Percentiles rank a stretch among this genome's conserved stretches.
These are phyloP conservation scores for Colossoma macropomum DNA, from an alignment of 2,113 vertebrate species.

Conservation along the genomic window DNA sequence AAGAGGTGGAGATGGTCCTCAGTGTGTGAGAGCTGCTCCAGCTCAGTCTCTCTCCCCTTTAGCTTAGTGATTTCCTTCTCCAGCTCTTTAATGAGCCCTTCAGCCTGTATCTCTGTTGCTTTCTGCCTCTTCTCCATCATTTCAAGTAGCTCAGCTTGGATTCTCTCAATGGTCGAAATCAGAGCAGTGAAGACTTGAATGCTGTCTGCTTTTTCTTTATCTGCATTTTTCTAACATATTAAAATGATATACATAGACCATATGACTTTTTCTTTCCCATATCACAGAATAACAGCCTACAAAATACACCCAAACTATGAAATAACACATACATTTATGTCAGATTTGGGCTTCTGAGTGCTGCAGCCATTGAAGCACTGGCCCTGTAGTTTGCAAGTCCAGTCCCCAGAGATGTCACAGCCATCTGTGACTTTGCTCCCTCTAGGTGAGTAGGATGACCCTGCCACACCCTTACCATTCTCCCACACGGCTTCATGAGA, in stretches of 20 bases:
- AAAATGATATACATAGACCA: not conserved
- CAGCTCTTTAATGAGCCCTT: conserved; percentile 34
- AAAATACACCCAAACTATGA: too few species aligned
- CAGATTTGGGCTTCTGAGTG: too few species aligned
- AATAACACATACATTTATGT: too few species aligned
- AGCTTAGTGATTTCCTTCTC: conserved; percentile 45
- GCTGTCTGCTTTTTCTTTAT: conserved; percentile 34
- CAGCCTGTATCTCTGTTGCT: conserved; percentile 29
- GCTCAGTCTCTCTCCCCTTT: conserved; percentile 25
- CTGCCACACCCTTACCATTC: too few species aligned
- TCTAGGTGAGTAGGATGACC: too few species aligned
- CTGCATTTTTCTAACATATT: conserved; percentile 24
- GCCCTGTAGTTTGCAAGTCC: too few species aligned
- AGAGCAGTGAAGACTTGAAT: conserved; percentile 38
- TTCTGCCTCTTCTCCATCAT: conserved; percentile 39
- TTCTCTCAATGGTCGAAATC: conserved; percentile 24
- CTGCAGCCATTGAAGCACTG: too few species aligned
- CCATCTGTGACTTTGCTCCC: too few species aligned
- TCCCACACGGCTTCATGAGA: too few species aligned
- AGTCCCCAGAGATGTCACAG: too few species aligned
- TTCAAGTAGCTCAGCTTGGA: conserved; percentile 34
- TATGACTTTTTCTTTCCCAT: too few species aligned
- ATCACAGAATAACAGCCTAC: too few species aligned
- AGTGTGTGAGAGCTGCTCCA: conserved; percentile 45
- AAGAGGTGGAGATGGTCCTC: conserved; percentile 53